Percentiles rank a stretch among this genome's conserved stretches.
Conservation (phyloP, 2,888 invertebrate species). For the Opisthograptis luteolata region DNA sequence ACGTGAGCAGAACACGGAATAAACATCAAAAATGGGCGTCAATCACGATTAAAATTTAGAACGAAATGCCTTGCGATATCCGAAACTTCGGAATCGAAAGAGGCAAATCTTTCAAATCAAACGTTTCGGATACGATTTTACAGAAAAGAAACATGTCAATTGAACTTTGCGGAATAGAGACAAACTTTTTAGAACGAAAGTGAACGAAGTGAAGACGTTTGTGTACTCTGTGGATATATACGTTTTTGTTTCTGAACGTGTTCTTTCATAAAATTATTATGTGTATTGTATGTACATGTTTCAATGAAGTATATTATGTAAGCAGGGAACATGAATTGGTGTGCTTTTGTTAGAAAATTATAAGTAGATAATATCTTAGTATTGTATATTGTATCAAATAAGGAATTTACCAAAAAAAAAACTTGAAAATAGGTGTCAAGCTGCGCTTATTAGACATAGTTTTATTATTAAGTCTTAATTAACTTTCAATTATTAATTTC, state of each 20-base stretch:
- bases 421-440: slow-evolving; percentile 36
- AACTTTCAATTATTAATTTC: slow-evolving; percentile 17
- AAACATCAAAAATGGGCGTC: slow-evolving; percentile 17
- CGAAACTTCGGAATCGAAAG: slow-evolving; percentile 8
- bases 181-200: slow-evolving; percentile 17
- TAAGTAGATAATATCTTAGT: slow-evolving; percentile 41
- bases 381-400: slow-evolving; percentile 33
- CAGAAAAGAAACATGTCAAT: slow-evolving; percentile 34
- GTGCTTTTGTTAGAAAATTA: slow-evolving; percentile 47
- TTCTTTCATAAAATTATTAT: slow-evolving; percentile 8
- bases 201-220: slow-evolving; percentile 16
- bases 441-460: slow-evolving; percentile 43
- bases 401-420: slow-evolving; percentile 37
- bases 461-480: slow-evolving; percentile 29
- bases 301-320: slow-evolving; percentile 24
- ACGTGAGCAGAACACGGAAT: slow-evolving; percentile 27
- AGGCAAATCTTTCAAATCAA: slow-evolving; percentile 7
- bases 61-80: slow-evolving; percentile 9
- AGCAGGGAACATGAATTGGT: slow-evolving; percentile 48
- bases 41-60: slow-evolving; percentile 10
- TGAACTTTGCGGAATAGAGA: slow-evolving; percentile 26
- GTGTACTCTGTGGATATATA: slow-evolving; percentile 8
- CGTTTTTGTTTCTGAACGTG: slow-evolving; percentile 15
- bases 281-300: slow-evolving; percentile 6
- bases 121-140: slow-evolving; percentile 15